Base-by-base conservation (phyloP, 2,888 invertebrate genomes). In the Pinctada fucata region DNA sequence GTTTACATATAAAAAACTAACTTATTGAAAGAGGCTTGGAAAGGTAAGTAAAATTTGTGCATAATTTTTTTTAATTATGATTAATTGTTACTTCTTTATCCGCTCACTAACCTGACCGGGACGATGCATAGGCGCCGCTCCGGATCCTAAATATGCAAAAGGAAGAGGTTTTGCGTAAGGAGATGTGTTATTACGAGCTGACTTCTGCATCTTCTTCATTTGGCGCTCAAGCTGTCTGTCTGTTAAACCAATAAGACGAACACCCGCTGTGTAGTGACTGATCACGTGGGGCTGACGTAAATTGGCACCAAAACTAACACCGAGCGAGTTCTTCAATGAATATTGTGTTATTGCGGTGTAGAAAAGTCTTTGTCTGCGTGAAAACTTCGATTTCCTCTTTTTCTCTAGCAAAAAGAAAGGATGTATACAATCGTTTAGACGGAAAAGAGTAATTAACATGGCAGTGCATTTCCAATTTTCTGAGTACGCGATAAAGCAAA, bases 241-340 rank as follows among this genome's bases (percentile, higher is more conserved):
- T 58, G 87, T 88, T 1, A 89, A 80, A 3, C 89, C 89, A 64
- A 88, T 86, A 4, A 89, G 80, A 4, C 88, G 85, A 1, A 78
- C 87, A 3, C 88, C 89, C n/a, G 88, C 89, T 6, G 87, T 86
- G 78, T 89, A 89, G 78, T 88, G 88, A 52, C 87, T 81, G 49
- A 86, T 80, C 16, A 89, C 87, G 76, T 88, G 87, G 8, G 88
- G 88, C 48, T 83, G 84, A 16, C 67, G 70, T 73, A 68, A 80
- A 73, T 51, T 66, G 64, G 69, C 83, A 70, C 72, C 79, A 80
- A 80, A 83, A 10, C 77, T 80, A 49, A 83, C 82, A 5, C 82
- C 84, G 2, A 88, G 78, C 3, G 81, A 85, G 47, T 84, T 83
- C 70, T 86, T 86, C 50, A 86, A 78, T 4, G 86, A 86, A 71